A percentile compares a stretch with the other conserved stretches of the same genome.
These are phyloP conservation scores for Anadara kagoshimensis DNA, from an alignment of 1,140 invertebrate genomes.

Conservation along the genomic window DNA sequence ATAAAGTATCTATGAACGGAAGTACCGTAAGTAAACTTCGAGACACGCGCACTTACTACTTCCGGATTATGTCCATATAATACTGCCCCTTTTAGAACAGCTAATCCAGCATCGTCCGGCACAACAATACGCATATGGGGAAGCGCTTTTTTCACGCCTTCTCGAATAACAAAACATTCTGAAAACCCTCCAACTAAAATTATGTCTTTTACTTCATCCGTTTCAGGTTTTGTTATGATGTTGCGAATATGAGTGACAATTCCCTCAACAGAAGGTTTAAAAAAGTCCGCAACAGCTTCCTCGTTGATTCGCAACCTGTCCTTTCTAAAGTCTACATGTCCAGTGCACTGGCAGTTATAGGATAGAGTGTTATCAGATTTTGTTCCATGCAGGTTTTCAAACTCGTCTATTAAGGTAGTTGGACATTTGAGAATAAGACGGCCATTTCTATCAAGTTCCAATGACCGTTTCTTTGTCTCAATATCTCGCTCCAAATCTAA, in stretches of 20 bases:
- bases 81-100: constrained; percentile 75
- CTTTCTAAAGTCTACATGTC: background rate
- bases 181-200: constrained; percentile 26
- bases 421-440: background rate
- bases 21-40: constrained; percentile 78
- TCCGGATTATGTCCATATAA: constrained; percentile 78
- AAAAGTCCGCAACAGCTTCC: background rate
- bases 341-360: background rate
- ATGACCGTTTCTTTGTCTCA: background rate
- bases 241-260: constrained; percentile 1
- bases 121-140: background rate
- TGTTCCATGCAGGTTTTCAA: background rate
- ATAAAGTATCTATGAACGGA: constrained; percentile 46
- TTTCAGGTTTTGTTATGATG: constrained; percentile 3
- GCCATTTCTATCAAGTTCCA: background rate
- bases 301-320: background rate
- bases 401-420: background rate
- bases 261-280: constrained; percentile 1
- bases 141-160: constrained; percentile 7
- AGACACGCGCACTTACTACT: constrained; percentile 75
- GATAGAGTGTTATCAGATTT: background rate
- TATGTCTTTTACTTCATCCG: background rate
- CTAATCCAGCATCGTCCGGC: constrained; percentile 41
- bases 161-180: constrained; percentile 8
- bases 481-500: constrained; percentile 1